Base-by-base conservation (phyloP, 1,140 invertebrate genomes). In the Aphelenchoides besseyi region DNA sequence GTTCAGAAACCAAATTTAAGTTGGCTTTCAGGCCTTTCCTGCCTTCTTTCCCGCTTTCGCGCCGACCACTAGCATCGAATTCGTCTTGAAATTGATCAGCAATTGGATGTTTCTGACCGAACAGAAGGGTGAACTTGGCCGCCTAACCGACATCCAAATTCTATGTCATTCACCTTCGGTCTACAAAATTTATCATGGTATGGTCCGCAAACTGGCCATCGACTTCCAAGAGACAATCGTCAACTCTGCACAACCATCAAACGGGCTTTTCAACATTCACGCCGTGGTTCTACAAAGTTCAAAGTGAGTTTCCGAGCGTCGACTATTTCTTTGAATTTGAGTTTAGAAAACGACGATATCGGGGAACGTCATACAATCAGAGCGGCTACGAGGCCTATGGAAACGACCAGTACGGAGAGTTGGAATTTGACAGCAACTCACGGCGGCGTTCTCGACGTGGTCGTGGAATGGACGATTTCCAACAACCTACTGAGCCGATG, bases 61-160 rank as follows among this genome's bases (percentile, higher is more conserved):
- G 41, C 52, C 53, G 0, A 57, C 23, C 18, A 29, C 70, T 2
- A 57, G 68, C 5, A 71, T 37, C 37, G 75, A 76, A 54, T 59
- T 79, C 3, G 53, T 76, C 33, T 59, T 76, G 37, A 79, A 75
- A 29, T 68, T 76, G 32, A 80, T 76, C 16, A 69, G 61, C 3
- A 63, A 73, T 59, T 76, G 75, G 75, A 78, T 76, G 37, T 67
- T 12, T 30, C 1, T 35, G 18, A 66, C 32, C 0, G 63, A 66
- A 2, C 63, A 66, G 63, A 66, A 78, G 29, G 28, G 57, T 16
- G 52, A 35, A 0, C 23, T 67, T 18, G 37, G 30, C 18, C 29
- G 74, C 55, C 32, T 75, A 3, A 32, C 1, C 5, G 75, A 76
- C 54, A 79, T 76, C 41, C 77, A 75, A 52, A 68, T 76, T 30